These are phyloP conservation scores for Aphrophora alni DNA, from an alignment of 2,888 invertebrate species.

Conservation along the genomic window DNA sequence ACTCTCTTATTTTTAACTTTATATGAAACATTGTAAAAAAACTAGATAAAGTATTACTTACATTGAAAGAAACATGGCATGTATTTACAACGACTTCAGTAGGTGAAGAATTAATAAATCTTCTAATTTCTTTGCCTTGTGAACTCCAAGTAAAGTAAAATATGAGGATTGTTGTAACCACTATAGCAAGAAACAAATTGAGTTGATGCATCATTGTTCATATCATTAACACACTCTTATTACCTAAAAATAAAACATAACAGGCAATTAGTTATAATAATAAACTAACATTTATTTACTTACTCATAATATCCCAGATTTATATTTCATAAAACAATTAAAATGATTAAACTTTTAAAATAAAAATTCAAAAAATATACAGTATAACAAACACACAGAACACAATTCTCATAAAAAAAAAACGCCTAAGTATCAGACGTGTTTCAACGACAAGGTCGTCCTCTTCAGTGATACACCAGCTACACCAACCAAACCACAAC, in stretches of 20 bases:
- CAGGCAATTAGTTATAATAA: not conserved
- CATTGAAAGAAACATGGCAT: constrained; percentile 36
- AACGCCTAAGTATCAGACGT: too few species aligned
- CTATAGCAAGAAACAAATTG: constrained; percentile 37
- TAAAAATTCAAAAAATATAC: too few species aligned
- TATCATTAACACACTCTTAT: constrained; percentile 19
- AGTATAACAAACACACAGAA: too few species aligned
- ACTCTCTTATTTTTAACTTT: too few species aligned
- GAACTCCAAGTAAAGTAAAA: constrained; percentile 41
- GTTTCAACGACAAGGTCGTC: too few species aligned
- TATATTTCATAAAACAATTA: too few species aligned
- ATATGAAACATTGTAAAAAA: too few species aligned
- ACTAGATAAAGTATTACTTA: too few species aligned
- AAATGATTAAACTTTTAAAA: too few species aligned
- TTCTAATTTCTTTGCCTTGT: constrained; percentile 41
- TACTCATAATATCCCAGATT: not conserved
- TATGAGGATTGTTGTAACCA: constrained; percentile 31
- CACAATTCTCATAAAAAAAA: too few species aligned
- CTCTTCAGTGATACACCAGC: too few species aligned
- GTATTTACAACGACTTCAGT: constrained; percentile 21
- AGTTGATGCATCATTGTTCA: constrained; percentile 56
- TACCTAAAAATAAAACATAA: not conserved
- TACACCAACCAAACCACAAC: too few species aligned
- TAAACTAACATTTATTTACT: not conserved
- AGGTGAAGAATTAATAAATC: constrained; percentile 30